Evolutionary conservation across 1,140 invertebrate genomes (phyloP).

Genomic region (Caenorhabditis tropicalis): DNA sequence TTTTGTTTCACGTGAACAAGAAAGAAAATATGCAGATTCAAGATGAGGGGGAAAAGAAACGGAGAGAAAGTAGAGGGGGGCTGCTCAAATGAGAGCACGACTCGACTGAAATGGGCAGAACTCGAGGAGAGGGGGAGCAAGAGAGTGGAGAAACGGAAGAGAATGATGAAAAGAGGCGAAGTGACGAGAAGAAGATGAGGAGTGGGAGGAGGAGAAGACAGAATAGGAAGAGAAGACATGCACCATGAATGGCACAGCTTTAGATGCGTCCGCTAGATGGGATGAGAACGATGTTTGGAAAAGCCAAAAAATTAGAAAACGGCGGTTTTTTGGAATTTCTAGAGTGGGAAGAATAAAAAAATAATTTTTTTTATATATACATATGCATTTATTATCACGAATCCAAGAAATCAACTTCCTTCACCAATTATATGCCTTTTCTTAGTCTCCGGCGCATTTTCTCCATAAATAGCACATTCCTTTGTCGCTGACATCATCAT

Average conservation of each 20-base stretch:
- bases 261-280: too few relatives aligned
- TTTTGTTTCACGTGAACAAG: not conserved
- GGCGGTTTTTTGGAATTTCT: too few relatives aligned
- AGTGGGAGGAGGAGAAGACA: not conserved
- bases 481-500: slow-evolving; percentile 16
- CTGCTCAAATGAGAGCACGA: slow-evolving; percentile 1
- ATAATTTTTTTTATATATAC: too few relatives aligned
- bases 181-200: slow-evolving; percentile 3
- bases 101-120: slow-evolving; percentile 28
- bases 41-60: not conserved
- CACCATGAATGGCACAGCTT: too few relatives aligned
- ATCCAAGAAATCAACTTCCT: too few relatives aligned
- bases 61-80: not conserved
- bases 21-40: not conserved
- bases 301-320: too few relatives aligned
- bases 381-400: too few relatives aligned
- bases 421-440: too few relatives aligned
- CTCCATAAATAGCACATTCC: not conserved
- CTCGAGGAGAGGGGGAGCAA: not conserved
- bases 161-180: not conserved
- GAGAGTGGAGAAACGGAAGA: not conserved
- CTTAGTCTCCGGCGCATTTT: not conserved
- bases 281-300: too few relatives aligned
- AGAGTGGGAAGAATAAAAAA: too few relatives aligned
- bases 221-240: not conserved